phyloP scores from a whole-genome alignment of 1,140 invertebrate species.

The Venturia canescens region DNA sequence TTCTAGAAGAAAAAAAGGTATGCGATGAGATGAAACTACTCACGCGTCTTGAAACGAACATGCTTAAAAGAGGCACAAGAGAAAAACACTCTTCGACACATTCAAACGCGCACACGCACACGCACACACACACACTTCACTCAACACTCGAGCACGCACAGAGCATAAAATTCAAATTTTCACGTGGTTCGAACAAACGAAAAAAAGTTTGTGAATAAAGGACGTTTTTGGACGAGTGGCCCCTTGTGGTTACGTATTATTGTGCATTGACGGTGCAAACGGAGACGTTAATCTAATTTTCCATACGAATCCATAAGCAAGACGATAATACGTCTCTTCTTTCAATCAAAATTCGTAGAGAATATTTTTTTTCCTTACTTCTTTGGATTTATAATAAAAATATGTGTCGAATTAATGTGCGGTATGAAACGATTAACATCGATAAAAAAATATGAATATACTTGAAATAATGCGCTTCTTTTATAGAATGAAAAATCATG shows the following conservation, averaged over 20 bases:
- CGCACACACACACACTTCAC: too few species aligned
- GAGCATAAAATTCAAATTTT: constrained; percentile 2
- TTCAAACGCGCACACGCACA: background rate
- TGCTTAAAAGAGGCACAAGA: constrained; percentile 24
- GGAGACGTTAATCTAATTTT: background rate
- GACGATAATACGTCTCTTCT: background rate
- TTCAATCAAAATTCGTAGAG: background rate
- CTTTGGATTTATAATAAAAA: background rate
- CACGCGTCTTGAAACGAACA: constrained; percentile 8
- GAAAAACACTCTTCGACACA: background rate
- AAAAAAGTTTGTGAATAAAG: constrained; percentile 13
- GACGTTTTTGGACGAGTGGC: constrained; percentile 10
- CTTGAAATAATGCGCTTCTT: background rate
- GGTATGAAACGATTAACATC: background rate
- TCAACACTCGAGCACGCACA: background rate
- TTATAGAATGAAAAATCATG: background rate
- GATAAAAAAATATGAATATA: background rate
- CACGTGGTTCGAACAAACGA: background rate
- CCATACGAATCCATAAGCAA: background rate
- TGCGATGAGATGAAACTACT: background rate
- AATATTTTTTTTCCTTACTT: background rate
- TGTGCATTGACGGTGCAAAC: constrained; percentile 7
- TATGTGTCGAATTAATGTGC: background rate
- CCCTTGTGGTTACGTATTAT: constrained; percentile 8
- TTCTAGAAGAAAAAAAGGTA: background rate